These are phyloP conservation scores for Dichetophora obliterata DNA, from an alignment of 2,888 invertebrate species.

Conservation along the genomic window DNA sequence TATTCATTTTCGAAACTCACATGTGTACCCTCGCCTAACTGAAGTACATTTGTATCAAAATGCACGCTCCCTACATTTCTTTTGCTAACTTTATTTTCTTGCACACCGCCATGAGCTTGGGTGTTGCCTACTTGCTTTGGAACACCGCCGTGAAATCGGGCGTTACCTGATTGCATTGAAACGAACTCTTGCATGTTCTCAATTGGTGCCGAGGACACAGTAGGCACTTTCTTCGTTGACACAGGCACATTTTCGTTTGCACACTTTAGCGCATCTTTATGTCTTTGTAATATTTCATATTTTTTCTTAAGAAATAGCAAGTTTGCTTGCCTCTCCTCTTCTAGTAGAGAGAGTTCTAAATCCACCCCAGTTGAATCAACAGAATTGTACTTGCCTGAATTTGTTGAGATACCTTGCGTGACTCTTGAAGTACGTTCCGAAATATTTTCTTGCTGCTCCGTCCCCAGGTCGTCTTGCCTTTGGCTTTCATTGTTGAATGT, in stretches of 20 bases:
- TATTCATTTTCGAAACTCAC: too few relatives aligned
- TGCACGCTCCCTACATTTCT: neutral
- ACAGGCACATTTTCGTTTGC: neutral
- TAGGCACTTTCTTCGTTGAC: too few relatives aligned
- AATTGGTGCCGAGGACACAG: too few relatives aligned
- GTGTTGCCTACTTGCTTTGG: too few relatives aligned
- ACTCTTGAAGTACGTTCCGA: neutral
- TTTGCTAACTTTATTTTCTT: too few relatives aligned
- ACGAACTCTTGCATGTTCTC: too few relatives aligned
- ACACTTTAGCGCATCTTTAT: neutral
- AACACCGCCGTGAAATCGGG: too few relatives aligned
- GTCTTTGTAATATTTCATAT: neutral
- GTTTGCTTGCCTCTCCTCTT: neutral
- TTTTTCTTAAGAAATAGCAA: neutral
- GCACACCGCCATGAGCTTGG: too few relatives aligned
- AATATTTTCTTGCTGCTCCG: neutral
- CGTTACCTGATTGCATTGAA: neutral
- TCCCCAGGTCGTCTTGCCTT: neutral
- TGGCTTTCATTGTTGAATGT: neutral
- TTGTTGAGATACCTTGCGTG: neutral
- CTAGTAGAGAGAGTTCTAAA: neutral
- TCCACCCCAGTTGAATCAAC: neutral
- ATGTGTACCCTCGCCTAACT: too few relatives aligned
- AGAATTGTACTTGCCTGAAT: neutral
- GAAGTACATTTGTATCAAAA: too few relatives aligned